Conservation (phyloP, 2,888 invertebrate genomes). For the Xestia rhomboidea region DNA sequence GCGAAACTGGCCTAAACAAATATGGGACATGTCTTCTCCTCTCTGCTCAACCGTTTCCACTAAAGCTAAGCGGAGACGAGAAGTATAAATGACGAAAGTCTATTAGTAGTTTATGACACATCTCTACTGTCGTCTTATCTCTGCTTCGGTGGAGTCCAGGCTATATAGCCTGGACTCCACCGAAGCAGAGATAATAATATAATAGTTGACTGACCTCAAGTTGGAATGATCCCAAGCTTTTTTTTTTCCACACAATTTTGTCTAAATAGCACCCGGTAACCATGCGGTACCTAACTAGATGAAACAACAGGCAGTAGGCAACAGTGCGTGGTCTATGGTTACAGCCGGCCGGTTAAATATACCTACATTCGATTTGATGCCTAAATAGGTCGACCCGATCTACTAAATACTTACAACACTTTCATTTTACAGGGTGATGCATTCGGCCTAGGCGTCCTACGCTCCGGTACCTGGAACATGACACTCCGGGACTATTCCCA, state of each 20-base stretch:
- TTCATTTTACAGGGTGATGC: slow-evolving; percentile 86
- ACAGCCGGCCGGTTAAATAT: neutral
- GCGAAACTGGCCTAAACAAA: neutral
- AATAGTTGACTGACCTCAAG: neutral
- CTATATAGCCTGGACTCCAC: too few relatives aligned
- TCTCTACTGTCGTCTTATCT: neutral
- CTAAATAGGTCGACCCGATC: neutral
- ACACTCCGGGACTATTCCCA: slow-evolving; percentile 93
- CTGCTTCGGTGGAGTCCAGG: neutral
- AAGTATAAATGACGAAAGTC: neutral
- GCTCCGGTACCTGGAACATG: slow-evolving; percentile 94
- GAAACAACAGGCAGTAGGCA: too few relatives aligned
- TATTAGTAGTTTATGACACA: neutral
- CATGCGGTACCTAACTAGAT: too few relatives aligned
- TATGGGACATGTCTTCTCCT: neutral
- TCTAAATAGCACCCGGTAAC: too few relatives aligned
- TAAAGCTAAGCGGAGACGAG: neutral
- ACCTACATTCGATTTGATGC: neutral
- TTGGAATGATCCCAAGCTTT: neutral
- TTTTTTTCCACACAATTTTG: neutral
- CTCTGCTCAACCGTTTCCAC: neutral
- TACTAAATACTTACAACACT: neutral
- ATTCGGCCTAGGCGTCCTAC: slow-evolving; percentile 91
- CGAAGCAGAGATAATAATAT: too few relatives aligned
- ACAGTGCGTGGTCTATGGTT: neutral